Evolutionary conservation across 2,113 vertebrate genomes (phyloP), one percentile per base, ranked within the genome.

Genomic region (Loxodonta africana): DNA sequence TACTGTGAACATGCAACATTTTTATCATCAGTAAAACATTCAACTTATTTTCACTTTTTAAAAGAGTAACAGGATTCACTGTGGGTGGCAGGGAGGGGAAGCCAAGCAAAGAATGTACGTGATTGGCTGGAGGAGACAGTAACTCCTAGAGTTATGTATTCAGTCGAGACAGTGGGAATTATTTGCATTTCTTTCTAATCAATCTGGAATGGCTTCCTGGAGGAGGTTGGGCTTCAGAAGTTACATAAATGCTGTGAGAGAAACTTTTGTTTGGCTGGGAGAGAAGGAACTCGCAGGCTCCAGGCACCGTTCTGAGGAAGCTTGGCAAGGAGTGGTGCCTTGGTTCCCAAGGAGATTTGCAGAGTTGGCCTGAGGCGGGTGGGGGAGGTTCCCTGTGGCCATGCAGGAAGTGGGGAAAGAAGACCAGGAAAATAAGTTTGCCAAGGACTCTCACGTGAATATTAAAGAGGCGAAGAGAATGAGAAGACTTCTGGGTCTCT

Each of bases 161-260:
- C 46, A 37, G 4, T 11, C 73, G 20, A 51, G 60, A 63, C 41
- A 30, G 7, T 63, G 41, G 7, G 81, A 87, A 87, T 87, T 21
- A 37, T 73, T 97, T 78, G 11, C 87, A 28, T 96, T 97, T 96
- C 91, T 96, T 41, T 83, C 41, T 97, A 62, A 94, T 92, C 71
- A 96, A 65, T 84, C 88, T 77, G 76, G 88, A 97, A 12, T 82
- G 95, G 77, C 93, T 98, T 97, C 96, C 77, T 94, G 85, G 93
- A 96, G 93, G 88, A 97, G 88, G 78, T 14, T 2, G 3, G 80
- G 60, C 94, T 96, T 77, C 60, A 83, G 76, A 89, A 93, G 87
- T 90, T 88, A 77, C 23, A 80, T 90, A 96, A 94, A 92, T 73
- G 60, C 83, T 46, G 26, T 95, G 88, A 93, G 94, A 90, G 96